Conservation (phyloP, 2,113 vertebrate genomes). For the Genyomyrus donnyi region DNA sequence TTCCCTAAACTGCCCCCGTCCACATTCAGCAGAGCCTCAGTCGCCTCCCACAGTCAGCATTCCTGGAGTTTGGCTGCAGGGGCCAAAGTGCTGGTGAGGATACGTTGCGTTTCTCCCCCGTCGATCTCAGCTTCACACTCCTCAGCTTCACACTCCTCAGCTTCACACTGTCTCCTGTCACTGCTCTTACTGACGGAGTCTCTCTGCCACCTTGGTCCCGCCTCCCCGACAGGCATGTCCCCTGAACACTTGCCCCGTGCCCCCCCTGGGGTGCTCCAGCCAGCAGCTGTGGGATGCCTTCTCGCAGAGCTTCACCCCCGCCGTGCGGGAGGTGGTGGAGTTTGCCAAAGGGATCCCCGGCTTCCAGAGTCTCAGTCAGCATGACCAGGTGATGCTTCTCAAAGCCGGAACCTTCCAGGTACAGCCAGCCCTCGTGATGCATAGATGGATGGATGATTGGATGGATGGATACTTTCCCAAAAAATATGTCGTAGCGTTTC, state of each 20-base stretch:
- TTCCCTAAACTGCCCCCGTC: constrained; percentile 31
- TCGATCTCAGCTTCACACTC: not conserved
- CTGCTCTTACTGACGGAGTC: constrained; percentile 4
- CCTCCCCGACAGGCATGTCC: constrained; percentile 60
- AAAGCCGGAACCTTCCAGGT: constrained; percentile 74
- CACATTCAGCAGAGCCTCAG: constrained; percentile 35
- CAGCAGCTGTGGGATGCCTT: constrained; percentile 70
- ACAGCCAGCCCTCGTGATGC: constrained; percentile 12
- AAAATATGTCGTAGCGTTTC: not conserved
- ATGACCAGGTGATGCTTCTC: constrained; percentile 70
- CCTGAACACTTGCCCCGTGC: constrained; percentile 61
- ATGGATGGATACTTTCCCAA: not conserved
- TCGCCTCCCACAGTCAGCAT: constrained; percentile 34
- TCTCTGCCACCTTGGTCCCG: constrained; percentile 10
- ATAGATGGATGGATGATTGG: not conserved
- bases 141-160: not conserved
- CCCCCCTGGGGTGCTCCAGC: constrained; percentile 50
- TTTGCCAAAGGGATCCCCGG: constrained; percentile 71
- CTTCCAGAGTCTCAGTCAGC: constrained; percentile 66
- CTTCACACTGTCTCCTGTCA: not conserved
- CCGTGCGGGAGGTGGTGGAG: constrained; percentile 68
- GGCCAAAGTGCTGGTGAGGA: constrained; percentile 64
- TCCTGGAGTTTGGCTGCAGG: constrained; percentile 55
- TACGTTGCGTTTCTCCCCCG: not conserved
- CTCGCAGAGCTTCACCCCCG: constrained; percentile 69